These are phyloP conservation scores for Arenaria interpres DNA, from an alignment of 2,113 vertebrate genomes.

Conservation along the genomic window DNA sequence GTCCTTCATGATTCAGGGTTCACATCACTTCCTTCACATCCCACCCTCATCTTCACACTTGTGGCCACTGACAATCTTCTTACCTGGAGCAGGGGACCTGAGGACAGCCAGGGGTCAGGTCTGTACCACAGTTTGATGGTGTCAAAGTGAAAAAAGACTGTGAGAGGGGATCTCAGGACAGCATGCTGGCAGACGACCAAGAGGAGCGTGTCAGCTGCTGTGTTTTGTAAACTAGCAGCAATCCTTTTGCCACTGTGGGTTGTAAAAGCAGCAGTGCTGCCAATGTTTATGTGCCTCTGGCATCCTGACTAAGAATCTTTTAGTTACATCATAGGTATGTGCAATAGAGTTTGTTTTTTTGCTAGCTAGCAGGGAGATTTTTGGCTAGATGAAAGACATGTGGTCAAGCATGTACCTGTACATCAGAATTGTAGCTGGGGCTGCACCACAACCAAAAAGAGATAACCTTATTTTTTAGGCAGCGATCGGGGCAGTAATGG, in stretches of 20 bases:
- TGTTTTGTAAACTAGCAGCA: constrained; percentile 30
- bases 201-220: neutral
- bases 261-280: constrained; percentile 13
- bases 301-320: neutral
- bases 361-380: neutral
- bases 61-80: neutral
- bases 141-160: neutral
- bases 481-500: neutral
- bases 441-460: neutral
- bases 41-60: neutral
- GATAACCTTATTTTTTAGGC: neutral
- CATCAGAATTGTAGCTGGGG: neutral
- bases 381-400: neutral
- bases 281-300: constrained; percentile 48
- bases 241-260: neutral
- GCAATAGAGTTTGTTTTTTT: neutral
- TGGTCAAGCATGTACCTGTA: neutral
- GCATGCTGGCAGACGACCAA: neutral
- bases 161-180: constrained; percentile 20
- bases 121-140: neutral
- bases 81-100: neutral
- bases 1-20: neutral
- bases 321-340: constrained; percentile 12
- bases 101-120: neutral
- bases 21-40: neutral